phyloP scores from a whole-genome alignment of 2,888 invertebrate genomes.

The Pammene fasciana region DNA sequence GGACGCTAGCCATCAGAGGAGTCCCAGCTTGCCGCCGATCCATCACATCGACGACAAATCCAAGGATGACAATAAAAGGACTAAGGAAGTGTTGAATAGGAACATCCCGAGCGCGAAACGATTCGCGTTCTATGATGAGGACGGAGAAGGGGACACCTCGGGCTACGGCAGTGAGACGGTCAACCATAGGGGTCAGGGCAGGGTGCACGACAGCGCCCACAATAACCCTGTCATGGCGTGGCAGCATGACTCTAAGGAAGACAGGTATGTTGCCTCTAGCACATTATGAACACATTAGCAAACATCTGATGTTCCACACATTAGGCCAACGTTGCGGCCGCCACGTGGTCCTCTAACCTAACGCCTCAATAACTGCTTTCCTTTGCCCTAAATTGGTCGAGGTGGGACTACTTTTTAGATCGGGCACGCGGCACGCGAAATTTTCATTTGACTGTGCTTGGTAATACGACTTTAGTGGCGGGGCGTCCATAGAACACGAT shows the following conservation, averaged over 20 bases:
- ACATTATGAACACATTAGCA: background rate
- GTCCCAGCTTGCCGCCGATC: slow-evolving; percentile 88
- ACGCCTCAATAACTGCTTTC: too few relatives aligned
- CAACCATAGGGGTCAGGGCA: slow-evolving; percentile 71
- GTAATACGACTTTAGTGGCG: too few relatives aligned
- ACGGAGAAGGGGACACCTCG: slow-evolving; percentile 89
- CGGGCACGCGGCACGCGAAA: too few relatives aligned
- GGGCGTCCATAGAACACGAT: too few relatives aligned
- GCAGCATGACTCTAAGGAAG: slow-evolving; percentile 72
- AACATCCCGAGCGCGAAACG: slow-evolving; percentile 75
- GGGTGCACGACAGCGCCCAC: slow-evolving; percentile 56
- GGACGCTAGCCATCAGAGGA: slow-evolving; percentile 79
- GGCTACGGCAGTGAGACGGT: slow-evolving; percentile 92
- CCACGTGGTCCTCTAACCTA: too few relatives aligned
- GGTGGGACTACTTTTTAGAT: too few relatives aligned
- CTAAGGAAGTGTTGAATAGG: slow-evolving; percentile 63
- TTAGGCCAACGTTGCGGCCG: too few relatives aligned
- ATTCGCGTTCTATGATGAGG: slow-evolving; percentile 78
- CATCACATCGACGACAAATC: slow-evolving; percentile 68
- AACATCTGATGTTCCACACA: too few relatives aligned
- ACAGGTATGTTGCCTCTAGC: slow-evolving; percentile 54
- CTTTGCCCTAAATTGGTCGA: too few relatives aligned
- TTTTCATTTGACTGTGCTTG: too few relatives aligned
- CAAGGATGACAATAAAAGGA: slow-evolving; percentile 66
- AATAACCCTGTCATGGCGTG: slow-evolving; percentile 71